Percentiles rank a stretch among this genome's conserved stretches.
phyloP scores from a whole-genome alignment of 2,797 vertebrate species.

The Lacerta viridis region DNA sequence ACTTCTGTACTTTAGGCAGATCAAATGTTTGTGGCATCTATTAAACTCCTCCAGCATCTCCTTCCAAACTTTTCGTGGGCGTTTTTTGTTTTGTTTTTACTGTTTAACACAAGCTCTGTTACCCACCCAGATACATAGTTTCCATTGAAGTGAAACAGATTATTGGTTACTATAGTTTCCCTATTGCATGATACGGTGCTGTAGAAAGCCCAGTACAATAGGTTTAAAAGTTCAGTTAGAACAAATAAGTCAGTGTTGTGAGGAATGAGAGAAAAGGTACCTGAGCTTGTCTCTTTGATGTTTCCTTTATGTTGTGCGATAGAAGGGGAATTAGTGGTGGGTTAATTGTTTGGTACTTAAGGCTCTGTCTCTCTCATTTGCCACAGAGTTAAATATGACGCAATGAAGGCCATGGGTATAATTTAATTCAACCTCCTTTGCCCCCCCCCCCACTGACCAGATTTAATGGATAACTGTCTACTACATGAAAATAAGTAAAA shows the following conservation, averaged over 20 bases:
- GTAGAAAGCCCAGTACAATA: constrained; percentile 78
- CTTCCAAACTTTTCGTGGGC: constrained; percentile 59
- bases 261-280: constrained; percentile 76
- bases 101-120: constrained; percentile 85
- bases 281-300: constrained; percentile 77
- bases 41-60: constrained; percentile 65
- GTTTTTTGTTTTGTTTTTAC: constrained; percentile 62
- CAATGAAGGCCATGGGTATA: constrained; percentile 52
- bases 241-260: constrained; percentile 71
- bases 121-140: constrained; percentile 87
- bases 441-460: constrained; percentile 35
- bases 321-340: constrained; percentile 66
- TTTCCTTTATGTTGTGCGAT: constrained; percentile 67
- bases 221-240: constrained; percentile 75
- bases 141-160: constrained; percentile 86
- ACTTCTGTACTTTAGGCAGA: constrained; percentile 51
- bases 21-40: constrained; percentile 75
- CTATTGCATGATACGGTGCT: constrained; percentile 79
- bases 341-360: constrained; percentile 70
- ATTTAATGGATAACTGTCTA: constrained; percentile 32
- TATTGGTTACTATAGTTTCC: constrained; percentile 90
- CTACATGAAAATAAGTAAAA: constrained; percentile 28
- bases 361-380: constrained; percentile 68
- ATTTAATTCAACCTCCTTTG: constrained; percentile 33
- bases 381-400: constrained; percentile 43